phyloP scores from a whole-genome alignment of 2,797 vertebrate species.

The Melanotaenia parkinsoni region DNA sequence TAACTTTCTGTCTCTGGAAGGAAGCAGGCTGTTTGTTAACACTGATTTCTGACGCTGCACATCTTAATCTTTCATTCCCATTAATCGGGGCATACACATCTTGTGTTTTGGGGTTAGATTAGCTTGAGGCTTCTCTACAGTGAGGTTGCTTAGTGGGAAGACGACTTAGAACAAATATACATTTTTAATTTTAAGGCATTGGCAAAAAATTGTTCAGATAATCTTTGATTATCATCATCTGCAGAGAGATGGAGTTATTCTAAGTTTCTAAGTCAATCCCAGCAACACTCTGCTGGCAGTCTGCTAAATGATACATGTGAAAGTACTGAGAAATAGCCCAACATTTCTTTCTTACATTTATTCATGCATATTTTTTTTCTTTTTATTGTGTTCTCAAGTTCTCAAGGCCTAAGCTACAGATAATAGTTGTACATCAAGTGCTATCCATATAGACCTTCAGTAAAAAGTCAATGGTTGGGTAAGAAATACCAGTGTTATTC shows the following conservation, averaged over 20 bases:
- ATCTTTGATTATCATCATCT: neutral
- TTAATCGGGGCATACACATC: conserved; percentile 67
- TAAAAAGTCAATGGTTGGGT: neutral
- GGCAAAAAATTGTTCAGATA: neutral
- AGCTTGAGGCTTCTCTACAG: conserved; percentile 53
- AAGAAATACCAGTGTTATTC: neutral
- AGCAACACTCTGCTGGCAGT: neutral
- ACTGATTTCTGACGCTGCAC: conserved; percentile 54
- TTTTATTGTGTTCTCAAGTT: neutral
- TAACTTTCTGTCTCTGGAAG: conserved; percentile 77
- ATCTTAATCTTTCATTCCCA: conserved; percentile 54
- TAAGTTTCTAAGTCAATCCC: neutral
- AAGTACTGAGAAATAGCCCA: neutral
- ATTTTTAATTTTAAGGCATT: conserved; percentile 5
- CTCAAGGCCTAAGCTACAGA: neutral
- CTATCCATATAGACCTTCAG: neutral
- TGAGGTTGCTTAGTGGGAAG: conserved; percentile 30
- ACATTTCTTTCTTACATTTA: neutral
- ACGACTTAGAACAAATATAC: conserved; percentile 30
- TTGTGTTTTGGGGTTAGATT: conserved; percentile 40
- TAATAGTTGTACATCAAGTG: neutral
- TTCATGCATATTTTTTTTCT: neutral
- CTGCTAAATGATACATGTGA: neutral
- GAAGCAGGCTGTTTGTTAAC: conserved; percentile 74
- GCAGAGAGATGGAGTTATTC: neutral